Percentiles rank a stretch among this genome's conserved stretches.
phyloP scores from a whole-genome alignment of 2,888 invertebrate genomes.

The Patella caerulea region DNA sequence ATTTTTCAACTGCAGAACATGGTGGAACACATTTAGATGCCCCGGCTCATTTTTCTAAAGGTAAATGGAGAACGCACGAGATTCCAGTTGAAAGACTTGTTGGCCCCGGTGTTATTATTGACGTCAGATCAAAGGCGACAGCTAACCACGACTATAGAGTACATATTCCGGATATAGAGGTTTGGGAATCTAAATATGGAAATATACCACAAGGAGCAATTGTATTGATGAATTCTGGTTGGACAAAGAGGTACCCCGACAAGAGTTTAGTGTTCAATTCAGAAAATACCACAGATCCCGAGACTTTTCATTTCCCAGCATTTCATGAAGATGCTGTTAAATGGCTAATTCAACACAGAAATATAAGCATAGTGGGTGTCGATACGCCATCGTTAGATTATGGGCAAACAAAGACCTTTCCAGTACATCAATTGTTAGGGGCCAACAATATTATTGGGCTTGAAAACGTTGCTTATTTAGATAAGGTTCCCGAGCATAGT shows the following conservation, averaged over 20 bases:
- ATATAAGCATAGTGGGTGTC: conserved; percentile 77
- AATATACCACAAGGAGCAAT: conserved; percentile 71
- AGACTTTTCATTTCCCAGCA: conserved; percentile 61
- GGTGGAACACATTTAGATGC: conserved; percentile 79
- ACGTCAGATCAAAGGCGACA: conserved; percentile 47
- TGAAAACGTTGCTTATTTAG: conserved; percentile 77
- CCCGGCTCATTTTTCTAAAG: conserved; percentile 75
- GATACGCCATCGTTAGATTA: conserved; percentile 79
- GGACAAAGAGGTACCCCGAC: conserved; percentile 67
- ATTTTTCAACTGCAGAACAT: conserved; percentile 72
- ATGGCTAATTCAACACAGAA: conserved; percentile 75
- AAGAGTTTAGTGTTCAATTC: conserved; percentile 50
- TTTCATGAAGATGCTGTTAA: conserved; percentile 76
- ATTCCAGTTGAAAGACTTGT: conserved; percentile 73
- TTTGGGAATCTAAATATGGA: conserved; percentile 72
- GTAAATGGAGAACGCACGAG: conserved; percentile 74
- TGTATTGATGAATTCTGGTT: conserved; percentile 72
- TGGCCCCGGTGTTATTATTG: conserved; percentile 64
- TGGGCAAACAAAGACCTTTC: conserved; percentile 73
- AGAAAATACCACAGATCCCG: conserved; percentile 30
- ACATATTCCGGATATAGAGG: conserved; percentile 43
- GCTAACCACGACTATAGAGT: conserved; percentile 54
- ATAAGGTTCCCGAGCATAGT: conserved; percentile 55
- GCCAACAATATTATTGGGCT: conserved; percentile 74
- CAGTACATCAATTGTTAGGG: conserved; percentile 75